phyloP scores from a whole-genome alignment of 2,888 invertebrate genomes.

The Erpobdella octoculata region DNA sequence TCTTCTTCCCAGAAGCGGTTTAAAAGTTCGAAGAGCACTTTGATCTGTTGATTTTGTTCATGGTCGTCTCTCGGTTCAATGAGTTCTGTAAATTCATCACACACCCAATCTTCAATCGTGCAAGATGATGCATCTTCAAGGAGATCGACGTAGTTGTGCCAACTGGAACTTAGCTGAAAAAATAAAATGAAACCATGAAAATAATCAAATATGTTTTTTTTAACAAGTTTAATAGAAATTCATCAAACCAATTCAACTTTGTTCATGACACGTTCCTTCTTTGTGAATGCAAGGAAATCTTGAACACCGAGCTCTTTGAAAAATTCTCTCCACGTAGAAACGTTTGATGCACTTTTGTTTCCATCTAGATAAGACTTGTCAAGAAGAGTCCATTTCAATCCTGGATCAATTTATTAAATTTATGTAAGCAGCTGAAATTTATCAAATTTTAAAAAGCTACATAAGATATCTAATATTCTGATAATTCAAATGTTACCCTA shows the following conservation, averaged over 20 bases:
- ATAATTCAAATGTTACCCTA: too few species aligned
- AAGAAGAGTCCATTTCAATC: constrained; percentile 47
- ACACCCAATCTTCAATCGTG: constrained; percentile 38
- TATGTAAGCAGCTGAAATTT: too few species aligned
- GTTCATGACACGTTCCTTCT: too few species aligned
- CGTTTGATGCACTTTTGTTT: constrained; percentile 24
- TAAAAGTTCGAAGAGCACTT: constrained; percentile 38
- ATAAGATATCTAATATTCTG: too few species aligned
- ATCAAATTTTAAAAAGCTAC: too few species aligned
- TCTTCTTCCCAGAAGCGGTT: constrained; percentile 42
- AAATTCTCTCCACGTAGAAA: constrained; percentile 44
- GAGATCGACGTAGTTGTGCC: constrained; percentile 41
- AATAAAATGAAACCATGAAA: too few species aligned
- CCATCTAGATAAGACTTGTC: constrained; percentile 42
- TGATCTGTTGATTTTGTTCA: constrained; percentile 41
- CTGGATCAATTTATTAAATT: constrained; percentile 40
- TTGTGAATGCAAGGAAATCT: constrained; percentile 41
- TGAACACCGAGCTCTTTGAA: constrained; percentile 44
- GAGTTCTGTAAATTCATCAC: constrained; percentile 43
- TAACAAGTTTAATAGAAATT: too few species aligned
- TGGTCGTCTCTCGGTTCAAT: constrained; percentile 32
- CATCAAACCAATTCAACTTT: too few species aligned
- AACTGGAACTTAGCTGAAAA: constrained; percentile 39
- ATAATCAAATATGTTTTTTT: too few species aligned
- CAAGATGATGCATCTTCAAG: constrained; percentile 33